Base-by-base conservation (phyloP, 1,140 invertebrate genomes). In the Atta texana region DNA sequence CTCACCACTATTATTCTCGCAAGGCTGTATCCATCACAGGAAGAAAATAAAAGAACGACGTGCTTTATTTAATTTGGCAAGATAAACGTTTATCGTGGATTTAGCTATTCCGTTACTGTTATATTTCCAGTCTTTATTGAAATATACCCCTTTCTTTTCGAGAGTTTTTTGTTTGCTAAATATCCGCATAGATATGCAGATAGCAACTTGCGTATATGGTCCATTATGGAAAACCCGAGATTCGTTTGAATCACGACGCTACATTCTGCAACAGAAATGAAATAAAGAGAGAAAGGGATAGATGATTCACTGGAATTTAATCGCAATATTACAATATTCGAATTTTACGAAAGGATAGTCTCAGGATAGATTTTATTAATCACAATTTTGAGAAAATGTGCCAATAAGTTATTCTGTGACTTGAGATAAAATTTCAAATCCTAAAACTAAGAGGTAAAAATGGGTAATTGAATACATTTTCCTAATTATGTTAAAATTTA, bases 21-120 rank as follows among this genome's bases (percentile, higher is more conserved):
- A 8, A 7, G 10, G 5, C 28, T 80, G 18, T 28, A 39, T 69
- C 49, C 77, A 51, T n/a, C 49, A 21, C n/a, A 5, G n/a, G 10
- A 1, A 24, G n/a, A 75, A 61, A 75, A 28, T 8, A 7, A 78
- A 72, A n/a, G 21, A 86, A 66, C n/a, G 6, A 82, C 39, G 34
- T 39, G 57, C 59, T 82, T 90, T 75, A 87, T 90, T 87, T 90
- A 87, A 90, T 90, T 89, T 87, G 78, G 2, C 66, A 86, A 75
- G 63, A 31, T 53, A 90, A 90, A 90, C 44, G 84, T 90, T 89
- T 61, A 44, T 24, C 72, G 3, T 77, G 44, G 24, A 55, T 75
- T 89, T 76, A 82, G 28, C 49, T 68, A 71, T 31, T 10, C 57
- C 59, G 84, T 55, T 64, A 75, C 76, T 84, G 75, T 90, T 89